These are phyloP conservation scores for Hydrozoanthus tunicans DNA, from an alignment of 64 coral and sea anemone species.

Conservation along the genomic window DNA sequence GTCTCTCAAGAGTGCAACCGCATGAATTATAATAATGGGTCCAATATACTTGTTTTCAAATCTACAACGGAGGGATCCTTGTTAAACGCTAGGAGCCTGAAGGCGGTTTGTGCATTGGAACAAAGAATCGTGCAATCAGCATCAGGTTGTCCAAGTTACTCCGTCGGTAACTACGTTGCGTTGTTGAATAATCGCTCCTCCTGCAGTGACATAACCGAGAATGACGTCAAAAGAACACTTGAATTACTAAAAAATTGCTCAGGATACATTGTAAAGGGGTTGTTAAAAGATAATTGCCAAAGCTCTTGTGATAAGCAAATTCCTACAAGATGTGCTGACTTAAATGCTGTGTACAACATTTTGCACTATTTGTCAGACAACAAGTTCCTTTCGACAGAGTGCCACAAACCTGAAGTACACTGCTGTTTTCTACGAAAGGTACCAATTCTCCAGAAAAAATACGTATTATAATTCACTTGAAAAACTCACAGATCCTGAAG, in stretches of 20 bases:
- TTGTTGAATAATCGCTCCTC: slow-evolving; percentile 44
- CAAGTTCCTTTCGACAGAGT: slow-evolving; percentile 51
- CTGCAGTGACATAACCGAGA: slow-evolving; percentile 67
- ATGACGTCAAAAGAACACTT: slow-evolving; percentile 56
- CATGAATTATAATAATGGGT: neutral
- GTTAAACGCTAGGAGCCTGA: slow-evolving; percentile 65
- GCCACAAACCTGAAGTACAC: slow-evolving; percentile 59
- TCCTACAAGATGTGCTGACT: slow-evolving; percentile 49
- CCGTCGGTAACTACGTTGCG: slow-evolving; percentile 75
- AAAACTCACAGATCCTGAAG: slow-evolving; percentile 23
- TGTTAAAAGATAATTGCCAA: neutral
- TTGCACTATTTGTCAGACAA: too few species aligned
- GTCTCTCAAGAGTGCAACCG: too few species aligned
- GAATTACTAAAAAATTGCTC: slow-evolving; percentile 56
- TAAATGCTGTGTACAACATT: slow-evolving; percentile 35
- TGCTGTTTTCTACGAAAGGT: neutral
- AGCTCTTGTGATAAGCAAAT: neutral
- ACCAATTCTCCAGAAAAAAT: neutral
- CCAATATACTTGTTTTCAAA: slow-evolving; percentile 63
- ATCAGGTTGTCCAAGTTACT: slow-evolving; percentile 49
- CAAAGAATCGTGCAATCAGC: slow-evolving; percentile 44
- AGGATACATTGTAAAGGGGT: slow-evolving; percentile 21
- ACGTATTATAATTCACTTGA: slow-evolving; percentile 61
- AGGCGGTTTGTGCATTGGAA: slow-evolving; percentile 69
- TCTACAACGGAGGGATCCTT: slow-evolving; percentile 43